Conservation (phyloP, 2,888 invertebrate species). For the Rhimphoctona megacephalus region DNA sequence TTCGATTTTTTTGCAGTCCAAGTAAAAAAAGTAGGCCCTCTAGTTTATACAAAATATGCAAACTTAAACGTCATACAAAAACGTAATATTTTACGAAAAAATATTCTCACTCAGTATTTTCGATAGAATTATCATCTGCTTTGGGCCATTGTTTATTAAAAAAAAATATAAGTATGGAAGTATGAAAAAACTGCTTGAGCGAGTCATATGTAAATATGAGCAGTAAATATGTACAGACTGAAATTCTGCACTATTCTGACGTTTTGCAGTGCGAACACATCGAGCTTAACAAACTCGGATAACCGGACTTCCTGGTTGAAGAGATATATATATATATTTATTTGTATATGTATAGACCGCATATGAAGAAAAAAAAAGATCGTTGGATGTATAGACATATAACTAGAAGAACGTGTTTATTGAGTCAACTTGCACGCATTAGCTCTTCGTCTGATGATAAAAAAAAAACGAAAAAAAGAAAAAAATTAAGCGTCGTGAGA, state of each 20-base stretch:
- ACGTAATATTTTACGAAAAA: too few species aligned
- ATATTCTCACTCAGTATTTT: too few species aligned
- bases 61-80: too few species aligned
- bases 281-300: conserved; percentile 46
- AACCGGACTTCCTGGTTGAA: conserved; percentile 55
- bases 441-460: conserved; percentile 7
- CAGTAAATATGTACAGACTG: conserved; percentile 12
- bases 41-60: too few species aligned
- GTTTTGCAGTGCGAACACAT: conserved; percentile 8
- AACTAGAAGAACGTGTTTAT: conserved; percentile 24
- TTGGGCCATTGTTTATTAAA: background rate
- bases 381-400: background rate
- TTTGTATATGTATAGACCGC: background rate
- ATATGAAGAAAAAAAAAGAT: background rate
- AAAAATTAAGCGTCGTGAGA: conserved; percentile 1
- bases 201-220: background rate
- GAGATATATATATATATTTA: background rate
- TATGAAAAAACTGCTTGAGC: background rate
- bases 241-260: conserved; percentile 4
- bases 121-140: background rate
- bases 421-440: conserved; percentile 6
- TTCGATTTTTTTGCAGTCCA: too few species aligned
- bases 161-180: background rate
- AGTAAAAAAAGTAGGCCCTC: too few species aligned
- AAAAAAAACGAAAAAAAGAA: background rate